Evolutionary conservation across 2,888 invertebrate genomes (phyloP).

Genomic region (Drosophila anomalipes): DNA sequence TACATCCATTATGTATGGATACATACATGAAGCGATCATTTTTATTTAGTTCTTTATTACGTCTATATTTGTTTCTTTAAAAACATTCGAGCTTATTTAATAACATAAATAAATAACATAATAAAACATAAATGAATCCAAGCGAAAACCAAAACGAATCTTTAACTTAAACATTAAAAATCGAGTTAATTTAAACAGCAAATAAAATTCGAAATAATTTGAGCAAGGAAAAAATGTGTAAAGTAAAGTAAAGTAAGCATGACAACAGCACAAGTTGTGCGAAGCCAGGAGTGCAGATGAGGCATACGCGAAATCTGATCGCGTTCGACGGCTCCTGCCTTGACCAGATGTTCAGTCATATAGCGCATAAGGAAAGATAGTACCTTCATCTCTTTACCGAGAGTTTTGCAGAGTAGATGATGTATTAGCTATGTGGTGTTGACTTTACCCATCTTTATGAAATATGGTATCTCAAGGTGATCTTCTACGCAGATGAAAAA

Average conservation of each 20-base stretch:
- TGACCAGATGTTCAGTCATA: constrained; percentile 98
- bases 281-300: constrained; percentile 98
- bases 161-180: constrained; percentile 26
- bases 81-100: constrained; percentile 12
- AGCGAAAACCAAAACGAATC: too few relatives aligned
- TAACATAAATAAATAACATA: too few relatives aligned
- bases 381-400: constrained; percentile 98
- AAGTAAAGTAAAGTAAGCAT: constrained; percentile 87
- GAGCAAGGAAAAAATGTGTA: not conserved
- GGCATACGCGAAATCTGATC: constrained; percentile 97
- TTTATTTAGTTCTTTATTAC: not conserved
- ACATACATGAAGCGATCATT: too few relatives aligned
- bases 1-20: too few relatives aligned
- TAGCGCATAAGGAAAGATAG: constrained; percentile 98
- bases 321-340: constrained; percentile 95
- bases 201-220: constrained; percentile 1
- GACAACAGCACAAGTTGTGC: constrained; percentile 97
- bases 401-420: constrained; percentile 93
- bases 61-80: constrained; percentile 2
- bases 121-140: constrained; percentile 6
- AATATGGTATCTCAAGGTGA: too few relatives aligned
- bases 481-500: too few relatives aligned
- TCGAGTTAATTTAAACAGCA: constrained; percentile 20
- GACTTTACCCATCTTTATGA: too few relatives aligned
- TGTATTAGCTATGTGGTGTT: constrained; percentile 94